Base-by-base conservation (phyloP, 1,140 invertebrate genomes). In the Anoplophora glabripennis region DNA sequence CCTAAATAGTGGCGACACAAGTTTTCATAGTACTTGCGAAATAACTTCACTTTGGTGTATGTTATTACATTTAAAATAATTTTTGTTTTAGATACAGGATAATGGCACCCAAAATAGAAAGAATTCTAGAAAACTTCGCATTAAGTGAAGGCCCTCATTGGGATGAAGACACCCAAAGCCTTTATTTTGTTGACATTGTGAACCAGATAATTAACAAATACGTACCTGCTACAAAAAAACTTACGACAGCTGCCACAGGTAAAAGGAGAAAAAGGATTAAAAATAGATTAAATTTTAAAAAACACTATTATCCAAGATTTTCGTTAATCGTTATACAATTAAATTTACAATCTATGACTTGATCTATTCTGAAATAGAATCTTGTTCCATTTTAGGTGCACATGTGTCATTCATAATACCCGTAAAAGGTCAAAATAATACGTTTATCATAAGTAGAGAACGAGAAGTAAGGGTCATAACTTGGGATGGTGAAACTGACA, bases 161-260 rank as follows among this genome's bases (percentile, higher is more conserved):
- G 88, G 84, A 89, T 69, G 74, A 72, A 9, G 73, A 73, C 14
- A 77, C 75, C 0, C 79, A 88, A 67, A 77, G 77, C 38, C 76
- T 90, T 0, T 86, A 84, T 64, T 88, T 80, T 63, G 85, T 89
- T 4, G 88, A 89, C 66, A 83, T 89, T 58, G 69, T 78, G 33
- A 76, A 72, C 1, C 77, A 81, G 33, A 77, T 77, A 42, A 75
- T 89, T 4, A 65, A 72, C 51, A 70, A 65, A 65, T 72, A 75
- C 45, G 60, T 59, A 7, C 71, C 72, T 2, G 48, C 63, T 1
- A 70, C 66, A 11, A 63, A 71, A 21, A 60, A 61, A 58, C 65
- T 69, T 47, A 62, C 68, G n/a, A 65, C 64, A 55, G 67, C 64
- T 7, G 44, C 53, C 3, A 54, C 72, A 41, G 68, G 69, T 68